These are phyloP conservation scores for Hylaea fasciaria DNA, from an alignment of 2,888 invertebrate species.

Conservation along the genomic window DNA sequence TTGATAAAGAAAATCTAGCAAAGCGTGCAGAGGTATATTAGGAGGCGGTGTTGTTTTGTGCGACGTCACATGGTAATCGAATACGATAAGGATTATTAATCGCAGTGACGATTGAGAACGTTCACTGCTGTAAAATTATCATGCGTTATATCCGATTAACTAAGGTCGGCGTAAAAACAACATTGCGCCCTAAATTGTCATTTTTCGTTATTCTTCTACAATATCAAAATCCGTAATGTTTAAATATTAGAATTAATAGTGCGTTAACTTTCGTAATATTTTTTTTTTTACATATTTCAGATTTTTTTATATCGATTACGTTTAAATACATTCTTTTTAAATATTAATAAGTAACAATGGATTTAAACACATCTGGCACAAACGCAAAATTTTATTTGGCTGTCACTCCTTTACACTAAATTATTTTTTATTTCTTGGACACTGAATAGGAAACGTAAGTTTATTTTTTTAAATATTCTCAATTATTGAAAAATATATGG, in stretches of 20 bases:
- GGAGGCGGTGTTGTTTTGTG: neutral
- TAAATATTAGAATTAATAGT: constrained; percentile 33
- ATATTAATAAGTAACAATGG: constrained; percentile 65
- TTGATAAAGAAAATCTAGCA: constrained; percentile 16
- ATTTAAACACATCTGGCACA: constrained; percentile 63
- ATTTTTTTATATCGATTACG: constrained; percentile 26
- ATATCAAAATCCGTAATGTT: constrained; percentile 11
- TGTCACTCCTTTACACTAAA: constrained; percentile 17
- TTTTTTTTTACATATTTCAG: constrained; percentile 41
- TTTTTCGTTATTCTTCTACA: constrained; percentile 5
- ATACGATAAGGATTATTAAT: too few species aligned
- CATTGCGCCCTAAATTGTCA: constrained; percentile 2
- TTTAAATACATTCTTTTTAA: constrained; percentile 47
- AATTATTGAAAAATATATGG: neutral
- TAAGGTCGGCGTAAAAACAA: neutral
- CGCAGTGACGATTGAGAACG: too few species aligned
- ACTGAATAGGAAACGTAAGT: too few species aligned
- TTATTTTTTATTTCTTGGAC: neutral
- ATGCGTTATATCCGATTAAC: neutral
- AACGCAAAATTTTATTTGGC: constrained; percentile 11
- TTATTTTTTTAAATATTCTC: neutral
- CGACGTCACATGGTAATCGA: neutral
- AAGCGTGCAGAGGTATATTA: constrained; percentile 10
- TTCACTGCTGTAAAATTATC: too few species aligned
- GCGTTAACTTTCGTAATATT: constrained; percentile 47